A percentile compares a stretch with the other conserved stretches of the same genome.
These are phyloP conservation scores for Drosophila picticornis DNA, from an alignment of 2,888 invertebrate species.

Conservation along the genomic window DNA sequence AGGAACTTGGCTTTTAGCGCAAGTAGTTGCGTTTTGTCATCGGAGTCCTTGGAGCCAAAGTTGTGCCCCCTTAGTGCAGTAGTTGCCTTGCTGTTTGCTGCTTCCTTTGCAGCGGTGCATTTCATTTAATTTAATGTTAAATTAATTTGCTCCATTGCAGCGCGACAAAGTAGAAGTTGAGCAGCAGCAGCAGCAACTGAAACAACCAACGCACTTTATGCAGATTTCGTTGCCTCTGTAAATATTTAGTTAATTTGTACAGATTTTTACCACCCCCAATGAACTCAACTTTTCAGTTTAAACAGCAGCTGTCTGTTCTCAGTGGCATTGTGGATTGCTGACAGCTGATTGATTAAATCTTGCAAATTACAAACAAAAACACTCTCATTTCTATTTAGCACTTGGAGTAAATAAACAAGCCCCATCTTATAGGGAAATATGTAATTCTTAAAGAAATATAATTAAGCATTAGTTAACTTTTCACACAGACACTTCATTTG, in stretches of 20 bases:
- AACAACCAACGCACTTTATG: slow-evolving; percentile 62
- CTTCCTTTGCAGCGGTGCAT: slow-evolving; percentile 50
- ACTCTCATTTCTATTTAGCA: background rate
- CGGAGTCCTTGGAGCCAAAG: slow-evolving; percentile 39
- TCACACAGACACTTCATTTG: background rate
- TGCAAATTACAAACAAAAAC: background rate
- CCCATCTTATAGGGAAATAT: background rate
- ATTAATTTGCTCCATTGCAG: slow-evolving; percentile 71
- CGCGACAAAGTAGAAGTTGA: slow-evolving; percentile 2
- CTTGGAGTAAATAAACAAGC: background rate
- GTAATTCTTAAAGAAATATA: background rate
- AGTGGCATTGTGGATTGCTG: background rate
- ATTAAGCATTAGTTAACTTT: background rate
- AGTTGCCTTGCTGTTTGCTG: slow-evolving; percentile 4
- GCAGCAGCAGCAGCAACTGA: slow-evolving; percentile 30
- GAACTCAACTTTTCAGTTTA: background rate
- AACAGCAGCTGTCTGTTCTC: slow-evolving; percentile 4
- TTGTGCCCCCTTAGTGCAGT: slow-evolving; percentile 45
- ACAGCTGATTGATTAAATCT: slow-evolving; percentile 3
- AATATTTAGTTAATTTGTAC: slow-evolving; percentile 73
- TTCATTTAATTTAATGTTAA: slow-evolving; percentile 76
- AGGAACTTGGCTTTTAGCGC: slow-evolving; percentile 64
- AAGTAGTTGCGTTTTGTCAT: slow-evolving; percentile 33
- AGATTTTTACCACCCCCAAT: slow-evolving; percentile 33
- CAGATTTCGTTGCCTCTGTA: slow-evolving; percentile 66